phyloP scores from a whole-genome alignment of 2,113 vertebrate species.

The Uropsilus gracilis region DNA sequence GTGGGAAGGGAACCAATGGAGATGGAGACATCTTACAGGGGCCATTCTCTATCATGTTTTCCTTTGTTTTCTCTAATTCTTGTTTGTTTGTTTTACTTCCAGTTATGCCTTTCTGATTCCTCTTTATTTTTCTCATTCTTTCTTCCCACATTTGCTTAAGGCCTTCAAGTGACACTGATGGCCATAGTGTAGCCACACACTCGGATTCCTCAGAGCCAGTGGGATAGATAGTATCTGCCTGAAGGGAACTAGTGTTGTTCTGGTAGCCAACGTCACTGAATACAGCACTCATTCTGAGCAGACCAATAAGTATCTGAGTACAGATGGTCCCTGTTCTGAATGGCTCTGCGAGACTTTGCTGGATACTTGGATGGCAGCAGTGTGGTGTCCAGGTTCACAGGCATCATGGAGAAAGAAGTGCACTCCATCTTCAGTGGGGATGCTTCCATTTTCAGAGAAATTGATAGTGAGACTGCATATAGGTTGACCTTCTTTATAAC shows the following conservation, averaged over 20 bases:
- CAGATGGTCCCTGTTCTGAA: not conserved
- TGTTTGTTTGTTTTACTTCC: not conserved
- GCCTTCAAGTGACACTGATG: not conserved
- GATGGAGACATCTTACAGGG: not conserved
- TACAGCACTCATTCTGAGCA: not conserved
- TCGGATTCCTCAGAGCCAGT: not conserved
- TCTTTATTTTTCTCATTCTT: not conserved
- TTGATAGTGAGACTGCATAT: not conserved
- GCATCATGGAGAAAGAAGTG: not conserved
- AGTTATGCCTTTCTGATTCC: not conserved
- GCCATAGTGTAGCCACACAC: not conserved
- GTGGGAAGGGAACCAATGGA: not conserved
- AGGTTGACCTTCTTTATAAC: not conserved
- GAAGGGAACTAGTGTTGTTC: not conserved
- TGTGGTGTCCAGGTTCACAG: too few species aligned
- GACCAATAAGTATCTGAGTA: not conserved
- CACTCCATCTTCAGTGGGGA: fast-evolving
- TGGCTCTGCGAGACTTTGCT: fast-evolving
- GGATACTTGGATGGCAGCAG: not conserved
- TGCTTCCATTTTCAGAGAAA: not conserved
- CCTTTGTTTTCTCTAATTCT: not conserved
- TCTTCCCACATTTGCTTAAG: not conserved
- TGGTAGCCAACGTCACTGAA: not conserved
- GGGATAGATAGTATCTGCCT: not conserved
- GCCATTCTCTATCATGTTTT: not conserved